A percentile compares a stretch with the other conserved stretches of the same genome.
Conservation (phyloP, 2,113 vertebrate genomes). For the Neopipo cinnamomea region DNA sequence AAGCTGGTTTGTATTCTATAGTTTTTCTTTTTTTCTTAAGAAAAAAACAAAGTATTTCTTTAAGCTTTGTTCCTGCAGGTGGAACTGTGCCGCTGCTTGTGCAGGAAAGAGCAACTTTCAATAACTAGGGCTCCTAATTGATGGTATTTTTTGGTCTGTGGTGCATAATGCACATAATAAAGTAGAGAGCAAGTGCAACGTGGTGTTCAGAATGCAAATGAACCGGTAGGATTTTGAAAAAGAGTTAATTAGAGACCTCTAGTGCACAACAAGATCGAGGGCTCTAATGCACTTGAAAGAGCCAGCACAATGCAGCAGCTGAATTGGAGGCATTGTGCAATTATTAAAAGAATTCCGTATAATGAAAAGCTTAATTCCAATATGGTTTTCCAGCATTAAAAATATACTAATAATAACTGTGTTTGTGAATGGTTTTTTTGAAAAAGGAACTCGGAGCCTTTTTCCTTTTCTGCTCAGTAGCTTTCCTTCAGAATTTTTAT, state of each 20-base stretch:
- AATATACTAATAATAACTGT: not conserved
- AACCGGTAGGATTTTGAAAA: not conserved
- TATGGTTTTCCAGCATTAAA: not conserved
- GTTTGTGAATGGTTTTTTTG: not conserved
- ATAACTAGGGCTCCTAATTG: not conserved
- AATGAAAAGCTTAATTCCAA: not conserved
- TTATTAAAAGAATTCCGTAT: not conserved
- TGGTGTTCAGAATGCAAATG: not conserved
- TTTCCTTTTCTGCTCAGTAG: not conserved
- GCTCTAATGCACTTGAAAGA: not conserved
- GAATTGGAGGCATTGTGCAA: accelerated
- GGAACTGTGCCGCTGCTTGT: not conserved
- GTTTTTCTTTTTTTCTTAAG: not conserved
- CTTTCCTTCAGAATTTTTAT: not conserved
- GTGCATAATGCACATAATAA: not conserved
- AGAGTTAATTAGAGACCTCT: not conserved
- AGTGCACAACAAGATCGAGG: not conserved
- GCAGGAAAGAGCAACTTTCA: not conserved
- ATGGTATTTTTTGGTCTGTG: not conserved
- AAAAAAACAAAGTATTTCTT: not conserved
- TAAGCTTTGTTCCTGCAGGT: not conserved
- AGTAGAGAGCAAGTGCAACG: not conserved
- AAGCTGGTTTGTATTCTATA: not conserved
- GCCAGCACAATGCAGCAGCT: not conserved
- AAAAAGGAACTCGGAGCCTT: not conserved